These are phyloP conservation scores for Barnardius zonarius DNA, from an alignment of 2,113 vertebrate species.

Conservation along the genomic window DNA sequence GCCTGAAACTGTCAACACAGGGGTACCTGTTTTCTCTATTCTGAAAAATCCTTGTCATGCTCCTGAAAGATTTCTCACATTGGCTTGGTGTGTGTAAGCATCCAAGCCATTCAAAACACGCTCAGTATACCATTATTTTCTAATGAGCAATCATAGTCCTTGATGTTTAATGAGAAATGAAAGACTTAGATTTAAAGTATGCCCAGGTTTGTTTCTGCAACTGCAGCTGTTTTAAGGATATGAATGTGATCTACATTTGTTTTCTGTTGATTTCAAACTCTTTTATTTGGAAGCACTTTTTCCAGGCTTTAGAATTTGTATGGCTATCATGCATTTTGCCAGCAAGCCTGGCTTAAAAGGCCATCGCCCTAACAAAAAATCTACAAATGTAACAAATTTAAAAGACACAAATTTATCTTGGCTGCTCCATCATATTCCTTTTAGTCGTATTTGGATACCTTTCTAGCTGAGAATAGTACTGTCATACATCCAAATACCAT, in stretches of 20 bases:
- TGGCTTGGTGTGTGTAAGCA: background rate
- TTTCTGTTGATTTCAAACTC: background rate
- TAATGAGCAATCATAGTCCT: background rate
- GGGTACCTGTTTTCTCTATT: background rate
- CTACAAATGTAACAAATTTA: background rate
- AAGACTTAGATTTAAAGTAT: background rate
- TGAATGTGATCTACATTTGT: background rate
- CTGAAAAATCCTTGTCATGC: background rate
- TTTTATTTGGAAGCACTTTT: background rate
- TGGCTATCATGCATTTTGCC: background rate
- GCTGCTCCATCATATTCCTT: background rate
- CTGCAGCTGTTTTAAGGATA: background rate
- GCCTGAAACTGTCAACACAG: background rate
- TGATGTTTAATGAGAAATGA: background rate
- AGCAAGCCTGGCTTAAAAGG: background rate
- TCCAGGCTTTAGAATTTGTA: background rate
- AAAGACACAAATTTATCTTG: background rate
- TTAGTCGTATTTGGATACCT: conserved; percentile 22
- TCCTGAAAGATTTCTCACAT: background rate
- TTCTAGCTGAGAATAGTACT: conserved; percentile 9
- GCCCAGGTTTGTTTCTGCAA: background rate
- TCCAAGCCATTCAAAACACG: background rate
- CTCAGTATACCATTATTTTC: background rate
- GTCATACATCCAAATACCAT: conserved; percentile 13
- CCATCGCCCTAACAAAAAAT: background rate